A percentile compares a stretch with the other conserved stretches of the same genome.
phyloP scores from a whole-genome alignment of 2,888 invertebrate genomes.

The Orgyia antiqua region DNA sequence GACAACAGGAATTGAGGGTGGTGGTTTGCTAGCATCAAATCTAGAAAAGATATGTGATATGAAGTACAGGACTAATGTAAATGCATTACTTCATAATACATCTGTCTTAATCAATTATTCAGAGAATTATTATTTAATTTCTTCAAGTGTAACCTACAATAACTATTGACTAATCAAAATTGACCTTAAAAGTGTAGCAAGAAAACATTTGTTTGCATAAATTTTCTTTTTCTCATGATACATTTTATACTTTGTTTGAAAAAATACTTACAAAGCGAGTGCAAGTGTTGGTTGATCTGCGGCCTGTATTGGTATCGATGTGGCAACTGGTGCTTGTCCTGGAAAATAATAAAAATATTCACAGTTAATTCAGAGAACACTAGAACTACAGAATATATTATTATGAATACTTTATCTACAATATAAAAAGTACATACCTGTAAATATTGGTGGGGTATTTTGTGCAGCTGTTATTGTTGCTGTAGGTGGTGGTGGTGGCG shows the following conservation, averaged over 20 bases:
- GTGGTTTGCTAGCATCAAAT: conserved; percentile 52
- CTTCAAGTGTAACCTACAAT: background rate
- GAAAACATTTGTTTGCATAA: too few relatives aligned
- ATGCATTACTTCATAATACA: too few relatives aligned
- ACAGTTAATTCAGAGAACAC: too few relatives aligned
- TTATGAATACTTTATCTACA: too few relatives aligned
- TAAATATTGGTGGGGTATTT: background rate
- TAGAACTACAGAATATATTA: too few relatives aligned
- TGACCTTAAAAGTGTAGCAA: background rate
- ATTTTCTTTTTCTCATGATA: too few relatives aligned
- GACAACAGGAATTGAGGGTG: conserved; percentile 37
- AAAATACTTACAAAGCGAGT: background rate
- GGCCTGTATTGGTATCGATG: background rate
- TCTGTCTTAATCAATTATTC: too few relatives aligned
- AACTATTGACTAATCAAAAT: background rate
- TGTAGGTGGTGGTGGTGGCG: conserved; percentile 11
- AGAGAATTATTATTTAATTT: too few relatives aligned
- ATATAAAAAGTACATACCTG: background rate
- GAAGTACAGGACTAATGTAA: too few relatives aligned
- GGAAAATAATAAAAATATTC: background rate
- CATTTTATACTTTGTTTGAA: too few relatives aligned
- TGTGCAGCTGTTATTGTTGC: background rate
- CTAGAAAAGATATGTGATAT: conserved; percentile 22
- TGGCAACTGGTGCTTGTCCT: background rate
- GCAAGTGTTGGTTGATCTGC: background rate